Evolutionary conservation across 2,797 vertebrate species (phyloP).

Genomic region (Leuciscus waleckii): DNA sequence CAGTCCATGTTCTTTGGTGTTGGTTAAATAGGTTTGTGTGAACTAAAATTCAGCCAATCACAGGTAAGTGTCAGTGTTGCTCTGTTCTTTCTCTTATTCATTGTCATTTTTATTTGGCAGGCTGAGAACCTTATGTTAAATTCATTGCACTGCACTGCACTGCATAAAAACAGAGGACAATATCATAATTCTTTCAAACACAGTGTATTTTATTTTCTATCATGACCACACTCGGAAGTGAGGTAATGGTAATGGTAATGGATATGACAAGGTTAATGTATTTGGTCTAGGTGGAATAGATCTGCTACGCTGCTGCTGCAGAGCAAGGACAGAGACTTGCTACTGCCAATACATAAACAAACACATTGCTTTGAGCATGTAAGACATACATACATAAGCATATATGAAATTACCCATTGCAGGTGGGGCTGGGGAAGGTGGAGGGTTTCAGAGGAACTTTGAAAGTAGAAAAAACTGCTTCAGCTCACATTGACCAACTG

Average conservation of each 20-base stretch:
- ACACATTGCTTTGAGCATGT: background rate
- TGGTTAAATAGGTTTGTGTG: background rate
- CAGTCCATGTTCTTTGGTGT: background rate
- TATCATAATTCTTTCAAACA: background rate
- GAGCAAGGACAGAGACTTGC: background rate
- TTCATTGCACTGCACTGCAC: background rate
- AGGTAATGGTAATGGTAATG: background rate
- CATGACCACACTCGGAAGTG: too few species aligned
- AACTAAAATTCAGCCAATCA: background rate
- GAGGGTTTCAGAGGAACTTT: background rate
- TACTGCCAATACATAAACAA: background rate
- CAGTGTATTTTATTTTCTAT: too few species aligned
- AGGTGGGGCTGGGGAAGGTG: too few species aligned
- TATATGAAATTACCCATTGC: background rate
- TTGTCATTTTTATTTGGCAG: background rate
- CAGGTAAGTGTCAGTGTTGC: background rate
- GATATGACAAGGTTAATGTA: background rate
- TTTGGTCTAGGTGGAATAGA: background rate
- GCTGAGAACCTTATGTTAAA: background rate
- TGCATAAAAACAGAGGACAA: background rate
- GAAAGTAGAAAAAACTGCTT: background rate
- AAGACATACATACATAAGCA: background rate
- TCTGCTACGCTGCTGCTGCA: background rate
- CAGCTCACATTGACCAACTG: too few species aligned
- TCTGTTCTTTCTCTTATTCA: background rate